A percentile compares a stretch with the other conserved stretches of the same genome.
Conservation (phyloP, 2,888 invertebrate species). For the Phyto melanocephala region DNA sequence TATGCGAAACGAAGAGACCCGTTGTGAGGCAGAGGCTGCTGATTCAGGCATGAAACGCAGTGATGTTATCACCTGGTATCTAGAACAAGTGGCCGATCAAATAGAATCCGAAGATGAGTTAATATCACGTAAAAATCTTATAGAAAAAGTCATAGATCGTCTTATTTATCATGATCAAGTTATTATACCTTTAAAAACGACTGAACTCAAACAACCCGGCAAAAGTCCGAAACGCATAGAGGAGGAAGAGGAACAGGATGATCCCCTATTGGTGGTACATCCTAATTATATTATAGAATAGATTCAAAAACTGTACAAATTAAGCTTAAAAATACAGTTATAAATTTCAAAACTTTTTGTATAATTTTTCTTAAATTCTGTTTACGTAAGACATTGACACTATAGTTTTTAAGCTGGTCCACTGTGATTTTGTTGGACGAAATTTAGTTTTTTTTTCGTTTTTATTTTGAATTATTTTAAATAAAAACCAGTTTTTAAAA, state of each 20-base stretch:
- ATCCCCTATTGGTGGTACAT: constrained; percentile 95
- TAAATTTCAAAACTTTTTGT: constrained; percentile 21
- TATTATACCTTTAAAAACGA: constrained; percentile 77
- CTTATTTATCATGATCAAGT: constrained; percentile 86
- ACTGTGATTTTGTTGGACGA: neutral
- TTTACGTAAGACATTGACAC: constrained; percentile 9
- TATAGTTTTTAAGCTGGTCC: constrained; percentile 41
- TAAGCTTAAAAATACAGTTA: neutral
- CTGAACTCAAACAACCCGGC: constrained; percentile 69
- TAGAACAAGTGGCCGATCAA: constrained; percentile 90
- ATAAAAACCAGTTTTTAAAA: too few relatives aligned
- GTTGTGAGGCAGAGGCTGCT: constrained; percentile 83
- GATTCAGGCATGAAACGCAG: constrained; percentile 86
- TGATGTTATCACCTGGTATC: constrained; percentile 95
- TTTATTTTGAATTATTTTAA: too few relatives aligned
- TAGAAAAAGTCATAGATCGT: constrained; percentile 96
- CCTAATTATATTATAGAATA: constrained; percentile 94
- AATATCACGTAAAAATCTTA: constrained; percentile 90
- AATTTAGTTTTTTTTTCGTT: too few relatives aligned
- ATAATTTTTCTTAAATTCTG: constrained; percentile 20
- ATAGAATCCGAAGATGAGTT: constrained; percentile 95
- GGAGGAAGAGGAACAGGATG: constrained; percentile 80
- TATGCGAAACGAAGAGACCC: constrained; percentile 91
- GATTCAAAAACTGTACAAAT: constrained; percentile 47
- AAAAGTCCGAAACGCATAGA: constrained; percentile 66